phyloP scores from a whole-genome alignment of 2,113 vertebrate species.

The Oceanites oceanicus region DNA sequence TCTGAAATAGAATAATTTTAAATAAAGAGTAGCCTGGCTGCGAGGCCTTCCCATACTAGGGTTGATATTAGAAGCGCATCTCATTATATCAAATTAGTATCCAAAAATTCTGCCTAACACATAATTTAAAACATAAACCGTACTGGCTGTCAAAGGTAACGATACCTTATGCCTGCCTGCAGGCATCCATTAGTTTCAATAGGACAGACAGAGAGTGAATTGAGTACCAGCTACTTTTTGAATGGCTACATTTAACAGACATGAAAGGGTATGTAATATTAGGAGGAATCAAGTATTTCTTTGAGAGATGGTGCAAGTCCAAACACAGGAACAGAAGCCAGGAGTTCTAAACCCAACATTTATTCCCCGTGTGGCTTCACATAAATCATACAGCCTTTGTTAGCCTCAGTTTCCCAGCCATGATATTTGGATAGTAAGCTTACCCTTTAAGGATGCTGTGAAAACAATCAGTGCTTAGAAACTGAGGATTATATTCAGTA shows the following conservation, averaged over 20 bases:
- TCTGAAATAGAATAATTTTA: constrained; percentile 64
- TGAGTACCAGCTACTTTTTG: neutral
- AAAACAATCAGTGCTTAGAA: constrained; percentile 47
- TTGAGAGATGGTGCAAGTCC: neutral
- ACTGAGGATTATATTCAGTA: constrained; percentile 35
- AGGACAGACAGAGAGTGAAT: constrained; percentile 28
- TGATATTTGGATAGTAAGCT: constrained; percentile 48
- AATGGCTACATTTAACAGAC: constrained; percentile 3
- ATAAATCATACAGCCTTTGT: constrained; percentile 34
- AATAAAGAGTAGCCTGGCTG: constrained; percentile 57
- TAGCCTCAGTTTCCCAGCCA: constrained; percentile 56
- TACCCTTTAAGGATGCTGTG: constrained; percentile 51
- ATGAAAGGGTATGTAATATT: neutral
- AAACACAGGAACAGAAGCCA: constrained; percentile 13
- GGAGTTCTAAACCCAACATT: constrained; percentile 15
- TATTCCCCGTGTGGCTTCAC: constrained; percentile 29
- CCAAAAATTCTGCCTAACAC: constrained; percentile 56
- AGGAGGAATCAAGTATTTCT: constrained; percentile 11
- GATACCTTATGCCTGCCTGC: constrained; percentile 32
- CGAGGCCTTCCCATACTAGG: constrained; percentile 12
- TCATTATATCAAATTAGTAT: constrained; percentile 47
- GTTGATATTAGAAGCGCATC: constrained; percentile 53
- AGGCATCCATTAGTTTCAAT: constrained; percentile 51
- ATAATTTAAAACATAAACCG: constrained; percentile 63
- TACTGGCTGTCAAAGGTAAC: constrained; percentile 53